Conservation (phyloP, 2,888 invertebrate species). For the Drosophila phalerata region DNA sequence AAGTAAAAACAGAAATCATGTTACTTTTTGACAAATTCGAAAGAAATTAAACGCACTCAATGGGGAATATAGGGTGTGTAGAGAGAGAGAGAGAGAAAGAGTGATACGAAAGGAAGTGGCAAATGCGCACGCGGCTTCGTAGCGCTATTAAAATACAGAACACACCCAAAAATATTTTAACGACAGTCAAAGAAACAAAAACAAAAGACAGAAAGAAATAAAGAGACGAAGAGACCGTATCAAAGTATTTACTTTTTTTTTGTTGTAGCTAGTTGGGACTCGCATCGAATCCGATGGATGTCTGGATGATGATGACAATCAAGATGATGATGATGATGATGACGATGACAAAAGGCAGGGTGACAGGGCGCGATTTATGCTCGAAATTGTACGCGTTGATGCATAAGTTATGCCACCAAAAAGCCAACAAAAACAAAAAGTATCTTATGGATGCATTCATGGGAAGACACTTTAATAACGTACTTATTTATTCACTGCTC, state of each 20-base stretch:
- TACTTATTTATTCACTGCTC: constrained; percentile 20
- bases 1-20: constrained; percentile 78
- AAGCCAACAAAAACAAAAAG: constrained; percentile 9
- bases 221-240: constrained; percentile 21
- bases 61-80: constrained; percentile 21
- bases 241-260: constrained; percentile 37
- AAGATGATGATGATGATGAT: constrained; percentile 9
- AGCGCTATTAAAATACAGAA: constrained; percentile 80
- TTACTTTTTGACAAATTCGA: constrained; percentile 78
- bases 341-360: constrained; percentile 54
- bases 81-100: constrained; percentile 28
- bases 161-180: constrained; percentile 81
- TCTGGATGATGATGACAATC: constrained; percentile 9
- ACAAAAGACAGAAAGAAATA: constrained; percentile 11
- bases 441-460: constrained; percentile 66
- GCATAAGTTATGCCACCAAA: constrained; percentile 70
- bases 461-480: constrained; percentile 40
- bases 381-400: constrained; percentile 77
- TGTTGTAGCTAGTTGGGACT: constrained; percentile 46
- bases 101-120: constrained; percentile 73
- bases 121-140: constrained; percentile 67
- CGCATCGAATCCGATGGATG: constrained; percentile 41
- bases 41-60: constrained; percentile 69
- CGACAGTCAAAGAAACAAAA: constrained; percentile 56
- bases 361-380: constrained; percentile 79